phyloP scores from a whole-genome alignment of 2,888 invertebrate species.

The Schrankia costaestrigalis region DNA sequence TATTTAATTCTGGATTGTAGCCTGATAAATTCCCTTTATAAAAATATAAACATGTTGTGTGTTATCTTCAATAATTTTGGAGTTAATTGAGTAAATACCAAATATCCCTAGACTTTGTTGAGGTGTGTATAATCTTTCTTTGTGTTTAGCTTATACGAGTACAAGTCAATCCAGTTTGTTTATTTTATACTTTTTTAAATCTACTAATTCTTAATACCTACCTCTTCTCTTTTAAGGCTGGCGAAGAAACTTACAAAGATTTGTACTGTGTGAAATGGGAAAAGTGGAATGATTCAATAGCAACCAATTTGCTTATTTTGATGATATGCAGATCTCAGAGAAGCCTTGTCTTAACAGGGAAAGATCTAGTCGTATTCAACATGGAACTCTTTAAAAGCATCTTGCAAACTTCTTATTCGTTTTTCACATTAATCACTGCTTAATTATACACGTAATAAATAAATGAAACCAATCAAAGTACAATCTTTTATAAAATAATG shows the following conservation, averaged over 20 bases:
- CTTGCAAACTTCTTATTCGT: constrained; percentile 60
- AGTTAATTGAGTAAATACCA: too few species aligned
- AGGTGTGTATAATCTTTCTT: too few species aligned
- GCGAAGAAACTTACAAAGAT: constrained; percentile 45
- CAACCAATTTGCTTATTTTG: constrained; percentile 46
- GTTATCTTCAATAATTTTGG: too few species aligned
- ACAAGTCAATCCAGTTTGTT: too few species aligned
- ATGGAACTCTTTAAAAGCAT: constrained; percentile 64
- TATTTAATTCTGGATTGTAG: too few species aligned
- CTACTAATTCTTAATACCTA: too few species aligned
- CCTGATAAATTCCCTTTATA: too few species aligned
- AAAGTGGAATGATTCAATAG: constrained; percentile 36
- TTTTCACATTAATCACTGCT: constrained; percentile 56
- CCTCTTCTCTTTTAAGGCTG: too few species aligned
- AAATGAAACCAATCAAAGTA: background rate
- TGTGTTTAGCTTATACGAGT: too few species aligned
- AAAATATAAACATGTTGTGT: too few species aligned
- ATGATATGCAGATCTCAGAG: constrained; percentile 57
- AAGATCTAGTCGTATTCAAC: constrained; percentile 50
- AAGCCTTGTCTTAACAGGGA: constrained; percentile 47
- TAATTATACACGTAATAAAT: constrained; percentile 4
- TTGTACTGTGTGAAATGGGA: constrained; percentile 53
- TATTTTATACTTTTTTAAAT: too few species aligned
- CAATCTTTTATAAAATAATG: background rate
- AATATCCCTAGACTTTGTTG: too few species aligned